Evolutionary conservation across 1,140 invertebrate genomes (phyloP), one percentile per base, ranked within the genome.

Genomic region (Cotesia glomerata): DNA sequence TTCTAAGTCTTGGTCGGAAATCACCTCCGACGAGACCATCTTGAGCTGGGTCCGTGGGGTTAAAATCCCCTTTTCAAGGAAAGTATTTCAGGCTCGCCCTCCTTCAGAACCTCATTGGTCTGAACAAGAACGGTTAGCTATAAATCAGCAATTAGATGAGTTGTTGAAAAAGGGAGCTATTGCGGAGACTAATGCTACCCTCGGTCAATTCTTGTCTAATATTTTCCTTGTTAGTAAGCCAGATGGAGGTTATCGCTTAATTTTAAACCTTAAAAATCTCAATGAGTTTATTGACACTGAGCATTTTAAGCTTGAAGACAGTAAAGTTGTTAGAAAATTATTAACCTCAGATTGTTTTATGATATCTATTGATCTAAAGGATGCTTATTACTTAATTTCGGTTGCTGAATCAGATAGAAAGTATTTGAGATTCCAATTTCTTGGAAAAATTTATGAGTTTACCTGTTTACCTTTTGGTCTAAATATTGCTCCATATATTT

Each of bases 171-270:
- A 71, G 18, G 69, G 69, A 3, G 62, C 26, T 35, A 35, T 64
- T 56, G 9, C 5, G 26, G 2, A 45, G 14, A 51, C 39, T 39
- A 14, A 36, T 11, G 18, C 62, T 13, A 39, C 26, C 32, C 13
- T 45, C 16, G 62, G 52, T 4, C 62, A 71, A 56, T 65, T 71
- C 18, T 39, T 65, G 13, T 58, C 69, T 52, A 63, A 52, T 5
- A 71, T 71, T 36, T 71, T 71, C 9, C n/a, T 65, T n/a, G 51
- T 65, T n/a, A 32, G 61, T 16, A 71, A 71, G 45, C 61, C 69
- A 5, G 49, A 39, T 58, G 69, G 32, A 39, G 16, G 39, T 9
- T 32, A 71, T 16, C 49, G 69, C 8, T 64, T 65, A 18, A 71
- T 65, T 65, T 39, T 65, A 45, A 71, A 71, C 26, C 45, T 62